Conservation (phyloP, 1,140 invertebrate species). For the Trachelipus rathkii region DNA sequence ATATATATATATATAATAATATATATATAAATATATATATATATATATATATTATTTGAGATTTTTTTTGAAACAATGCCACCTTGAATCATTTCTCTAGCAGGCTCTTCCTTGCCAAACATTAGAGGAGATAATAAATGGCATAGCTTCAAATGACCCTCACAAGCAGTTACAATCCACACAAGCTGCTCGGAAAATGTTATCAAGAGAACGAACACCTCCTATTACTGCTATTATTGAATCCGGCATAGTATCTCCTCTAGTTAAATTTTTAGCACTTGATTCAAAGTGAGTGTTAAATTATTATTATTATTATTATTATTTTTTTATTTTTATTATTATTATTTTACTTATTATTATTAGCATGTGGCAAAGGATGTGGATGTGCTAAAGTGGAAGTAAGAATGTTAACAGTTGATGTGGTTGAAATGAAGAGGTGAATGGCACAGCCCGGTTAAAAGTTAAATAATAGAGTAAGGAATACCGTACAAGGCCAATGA, state of each 20-base stretch:
- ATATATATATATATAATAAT: too few species aligned
- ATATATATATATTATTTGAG: constrained; percentile 14
- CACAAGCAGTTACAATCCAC: constrained; percentile 62
- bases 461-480: constrained; percentile 98
- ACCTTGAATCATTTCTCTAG: constrained; percentile 7
- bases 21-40: too few species aligned
- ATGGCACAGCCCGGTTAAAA: not conserved
- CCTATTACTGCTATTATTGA: constrained; percentile 87
- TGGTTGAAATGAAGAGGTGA: constrained; percentile 14
- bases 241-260: constrained; percentile 74
- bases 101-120: constrained; percentile 26
- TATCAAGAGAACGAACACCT: constrained; percentile 87
- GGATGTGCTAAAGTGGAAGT: too few species aligned
- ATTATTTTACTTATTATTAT: too few species aligned
- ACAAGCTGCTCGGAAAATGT: constrained; percentile 76
- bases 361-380: too few species aligned
- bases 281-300: constrained; percentile 42
- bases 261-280: constrained; percentile 36
- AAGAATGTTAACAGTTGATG: not conserved
- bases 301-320: not conserved
- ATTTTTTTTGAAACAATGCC: too few species aligned
- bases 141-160: constrained; percentile 62
- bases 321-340: too few species aligned
- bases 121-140: constrained; percentile 49
- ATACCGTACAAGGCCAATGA: too few species aligned